These are phyloP conservation scores for Corbicula japonica DNA, from an alignment of 2,888 invertebrate genomes.

Conservation along the genomic window DNA sequence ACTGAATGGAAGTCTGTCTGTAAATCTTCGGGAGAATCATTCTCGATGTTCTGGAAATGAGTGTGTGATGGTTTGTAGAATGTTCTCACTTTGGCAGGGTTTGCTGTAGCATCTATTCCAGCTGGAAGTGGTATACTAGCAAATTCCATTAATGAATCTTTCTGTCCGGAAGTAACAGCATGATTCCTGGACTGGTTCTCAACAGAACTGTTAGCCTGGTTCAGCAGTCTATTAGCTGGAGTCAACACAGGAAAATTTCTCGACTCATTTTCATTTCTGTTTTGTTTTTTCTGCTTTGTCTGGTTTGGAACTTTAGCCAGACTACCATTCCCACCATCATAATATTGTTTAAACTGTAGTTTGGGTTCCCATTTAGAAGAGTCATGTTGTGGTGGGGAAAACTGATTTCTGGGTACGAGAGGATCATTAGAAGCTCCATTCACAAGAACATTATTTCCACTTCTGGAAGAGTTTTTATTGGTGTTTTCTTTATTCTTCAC, in stretches of 20 bases:
- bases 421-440: slow-evolving; percentile 6
- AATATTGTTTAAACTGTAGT: slow-evolving; percentile 41
- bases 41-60: too few relatives aligned
- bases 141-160: slow-evolving; percentile 7
- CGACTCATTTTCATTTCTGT: slow-evolving; percentile 24
- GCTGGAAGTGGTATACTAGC: slow-evolving; percentile 30
- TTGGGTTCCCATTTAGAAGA: slow-evolving; percentile 22
- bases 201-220: too few relatives aligned
- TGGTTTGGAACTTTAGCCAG: slow-evolving; percentile 31
- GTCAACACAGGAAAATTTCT: too few relatives aligned
- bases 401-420: neutral
- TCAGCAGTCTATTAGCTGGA: neutral
- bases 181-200: too few relatives aligned
- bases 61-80: too few relatives aligned
- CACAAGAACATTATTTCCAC: neutral
- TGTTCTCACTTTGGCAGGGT: too few relatives aligned
- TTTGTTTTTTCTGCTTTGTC: slow-evolving; percentile 39
- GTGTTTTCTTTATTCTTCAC: slow-evolving; percentile 59
- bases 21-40: too few relatives aligned
- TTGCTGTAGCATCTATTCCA: slow-evolving; percentile 30
- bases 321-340: slow-evolving; percentile 6
- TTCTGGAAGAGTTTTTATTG: slow-evolving; percentile 41
- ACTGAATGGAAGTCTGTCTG: too few relatives aligned
- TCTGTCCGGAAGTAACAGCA: slow-evolving; percentile 1
- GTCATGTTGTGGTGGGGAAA: neutral